Evolutionary conservation across 2,113 vertebrate genomes (phyloP).

Genomic region (Myotis davidii): DNA sequence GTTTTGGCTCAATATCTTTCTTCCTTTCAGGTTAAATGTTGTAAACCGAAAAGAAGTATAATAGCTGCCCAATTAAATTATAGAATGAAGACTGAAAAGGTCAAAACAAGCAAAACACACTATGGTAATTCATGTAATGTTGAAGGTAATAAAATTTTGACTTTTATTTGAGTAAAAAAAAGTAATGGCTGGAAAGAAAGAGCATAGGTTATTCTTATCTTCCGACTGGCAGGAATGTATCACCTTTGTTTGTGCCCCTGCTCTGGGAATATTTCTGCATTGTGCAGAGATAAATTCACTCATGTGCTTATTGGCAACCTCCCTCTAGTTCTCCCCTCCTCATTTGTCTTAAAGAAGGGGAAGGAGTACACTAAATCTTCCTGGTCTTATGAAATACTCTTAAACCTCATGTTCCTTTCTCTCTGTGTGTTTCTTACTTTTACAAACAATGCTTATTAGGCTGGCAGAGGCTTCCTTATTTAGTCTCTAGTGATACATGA

Average conservation of each 20-base stretch:
- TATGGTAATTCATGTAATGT: constrained; percentile 74
- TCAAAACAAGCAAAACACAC: constrained; percentile 73
- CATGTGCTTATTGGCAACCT: neutral
- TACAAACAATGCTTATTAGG: neutral
- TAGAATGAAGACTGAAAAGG: constrained; percentile 78
- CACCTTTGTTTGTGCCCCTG: neutral
- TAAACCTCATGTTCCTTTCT: neutral
- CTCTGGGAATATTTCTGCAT: neutral
- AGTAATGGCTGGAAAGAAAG: constrained; percentile 59
- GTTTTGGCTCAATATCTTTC: constrained; percentile 72
- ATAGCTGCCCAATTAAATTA: constrained; percentile 78
- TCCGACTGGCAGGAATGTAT: neutral
- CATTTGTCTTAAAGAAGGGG: neutral
- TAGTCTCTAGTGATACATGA: neutral
- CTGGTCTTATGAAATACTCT: neutral
- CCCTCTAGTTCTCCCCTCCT: neutral
- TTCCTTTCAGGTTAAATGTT: constrained; percentile 77
- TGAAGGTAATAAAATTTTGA: constrained; percentile 70
- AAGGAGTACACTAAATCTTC: neutral
- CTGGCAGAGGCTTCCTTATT: neutral
- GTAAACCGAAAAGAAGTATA: constrained; percentile 73
- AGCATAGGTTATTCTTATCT: constrained; percentile 48
- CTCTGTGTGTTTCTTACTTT: neutral
- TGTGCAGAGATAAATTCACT: neutral
- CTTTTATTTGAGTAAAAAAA: constrained; percentile 62